Percentiles rank a stretch among this genome's conserved stretches.
These are phyloP conservation scores for Hylyphantes graminicola DNA, from an alignment of 1,140 invertebrate species.

Conservation along the genomic window DNA sequence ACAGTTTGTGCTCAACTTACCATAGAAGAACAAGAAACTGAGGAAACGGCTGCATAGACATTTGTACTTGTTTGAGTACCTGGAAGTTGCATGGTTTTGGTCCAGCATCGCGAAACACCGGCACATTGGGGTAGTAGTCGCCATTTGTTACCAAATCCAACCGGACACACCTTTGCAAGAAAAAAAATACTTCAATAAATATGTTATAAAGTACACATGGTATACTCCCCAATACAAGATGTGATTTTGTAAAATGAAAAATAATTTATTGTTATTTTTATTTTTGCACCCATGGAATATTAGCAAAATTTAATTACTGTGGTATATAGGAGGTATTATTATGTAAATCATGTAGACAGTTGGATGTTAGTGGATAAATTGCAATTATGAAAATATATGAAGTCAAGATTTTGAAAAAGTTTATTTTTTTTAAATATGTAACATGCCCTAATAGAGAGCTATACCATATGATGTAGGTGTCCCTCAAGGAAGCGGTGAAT, in stretches of 20 bases:
- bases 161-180: constrained; percentile 23
- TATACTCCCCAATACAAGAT: background rate
- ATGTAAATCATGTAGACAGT: too few relatives aligned
- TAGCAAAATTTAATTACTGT: background rate
- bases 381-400: background rate
- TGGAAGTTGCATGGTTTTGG: constrained; percentile 24
- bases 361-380: background rate
- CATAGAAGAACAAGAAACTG: constrained; percentile 30
- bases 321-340: background rate
- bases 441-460: background rate
- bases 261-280: background rate
- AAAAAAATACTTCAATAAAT: background rate
- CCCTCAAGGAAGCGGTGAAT: background rate
- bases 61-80: constrained; percentile 12
- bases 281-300: background rate
- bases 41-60: constrained; percentile 27
- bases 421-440: too few relatives aligned
- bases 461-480: background rate
- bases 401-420: too few relatives aligned
- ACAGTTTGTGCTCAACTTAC: background rate
- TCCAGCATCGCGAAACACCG: constrained; percentile 13
- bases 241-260: background rate
- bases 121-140: background rate
- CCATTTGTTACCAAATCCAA: constrained; percentile 41
- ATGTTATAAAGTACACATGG: background rate